Conservation (phyloP, 2,888 invertebrate genomes). For the Hirudinaria manillensis region DNA sequence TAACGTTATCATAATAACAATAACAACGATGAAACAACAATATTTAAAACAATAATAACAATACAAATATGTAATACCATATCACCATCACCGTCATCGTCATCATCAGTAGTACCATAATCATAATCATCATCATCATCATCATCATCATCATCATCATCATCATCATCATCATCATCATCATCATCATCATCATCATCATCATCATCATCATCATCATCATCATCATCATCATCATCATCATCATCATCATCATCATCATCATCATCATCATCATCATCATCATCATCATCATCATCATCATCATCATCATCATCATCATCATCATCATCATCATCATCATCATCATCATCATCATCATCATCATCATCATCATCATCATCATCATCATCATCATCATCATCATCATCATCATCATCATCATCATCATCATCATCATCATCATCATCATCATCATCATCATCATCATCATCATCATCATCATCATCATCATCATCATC, state of each 20-base stretch:
- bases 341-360: conserved; percentile 30
- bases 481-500: background rate
- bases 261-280: conserved; percentile 8
- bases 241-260: background rate
- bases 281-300: conserved; percentile 24
- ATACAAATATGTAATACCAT: background rate
- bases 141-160: background rate
- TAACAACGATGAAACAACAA: background rate
- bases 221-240: conserved; percentile 10
- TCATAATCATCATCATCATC: conserved; percentile 1
- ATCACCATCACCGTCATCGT: background rate
- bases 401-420: conserved; percentile 31
- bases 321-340: conserved; percentile 27
- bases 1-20: background rate
- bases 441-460: conserved; percentile 21
- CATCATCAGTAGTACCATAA: conserved; percentile 1
- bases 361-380: conserved; percentile 29
- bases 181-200: conserved; percentile 21
- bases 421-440: conserved; percentile 16
- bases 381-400: conserved; percentile 27
- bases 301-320: conserved; percentile 27
- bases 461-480: background rate
- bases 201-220: conserved; percentile 23
- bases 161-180: conserved; percentile 4
- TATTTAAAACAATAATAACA: background rate